Base-by-base conservation (phyloP, 1,140 invertebrate species). In the Dendrolimus punctatus region DNA sequence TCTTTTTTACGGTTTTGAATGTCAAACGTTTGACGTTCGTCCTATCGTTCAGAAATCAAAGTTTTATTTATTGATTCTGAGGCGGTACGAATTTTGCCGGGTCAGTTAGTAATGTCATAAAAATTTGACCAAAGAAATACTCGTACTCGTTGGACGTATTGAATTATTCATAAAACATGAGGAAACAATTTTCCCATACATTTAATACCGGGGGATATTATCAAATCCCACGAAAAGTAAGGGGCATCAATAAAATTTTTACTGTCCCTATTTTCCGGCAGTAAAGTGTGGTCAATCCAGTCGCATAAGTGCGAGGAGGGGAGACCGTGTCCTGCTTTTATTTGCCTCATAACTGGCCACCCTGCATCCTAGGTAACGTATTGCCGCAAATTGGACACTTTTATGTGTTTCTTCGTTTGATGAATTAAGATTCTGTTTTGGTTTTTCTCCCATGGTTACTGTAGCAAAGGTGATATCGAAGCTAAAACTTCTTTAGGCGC, bases 201-300 rank as follows among this genome's bases (percentile, higher is more conserved):
- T 60, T 60, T 60, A 55, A 52, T 53, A 60, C 52, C 41, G 10
- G 38, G 6, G 42, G 10, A 43, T n/a, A 9, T 49, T 51, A 46
- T 50, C 53, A 55, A 60, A 52, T 51, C 49, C 40, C 5, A n/a
- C 45, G 46, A 46, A 53, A 10, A 53, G 57, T 50, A 44, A 55
- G 49, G 47, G n/a, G 6, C 41, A 37, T 46, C 37, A 61, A 62
- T 65, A 68, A 68, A 66, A 59, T 52, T 65, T 68, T 68, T 68
- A 68, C 53, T 60, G 43, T 53, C 44, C 66, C 66, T 60, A 68
- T 64, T 65, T 68, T 64, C 54, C 56, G 53, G 59, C 55, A 40
- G 60, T 68, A 68, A 68, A 68, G 51, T 58, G 62, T 65, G 66
- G 66, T 68, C 66, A 68, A 68, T 68, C 66, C 56, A 48, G 57